phyloP scores from a whole-genome alignment of 53 echinoderm and acorn worm species.

The Hippasteria phrygiana region DNA sequence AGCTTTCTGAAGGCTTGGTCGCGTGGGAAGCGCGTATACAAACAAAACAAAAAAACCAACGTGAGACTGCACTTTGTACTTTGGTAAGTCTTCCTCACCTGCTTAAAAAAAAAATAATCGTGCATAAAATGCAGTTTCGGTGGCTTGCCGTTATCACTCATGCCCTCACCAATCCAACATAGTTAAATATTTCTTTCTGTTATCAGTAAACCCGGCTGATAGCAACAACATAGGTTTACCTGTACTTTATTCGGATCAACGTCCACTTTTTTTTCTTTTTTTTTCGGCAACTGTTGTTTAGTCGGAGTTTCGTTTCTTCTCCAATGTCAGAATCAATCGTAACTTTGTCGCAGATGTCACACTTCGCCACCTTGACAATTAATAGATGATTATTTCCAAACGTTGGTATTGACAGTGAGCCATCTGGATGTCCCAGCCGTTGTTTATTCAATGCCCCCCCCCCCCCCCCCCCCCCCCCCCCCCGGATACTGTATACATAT shows the following conservation, averaged over 20 bases:
- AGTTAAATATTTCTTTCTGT: not conserved
- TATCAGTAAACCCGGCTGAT: not conserved
- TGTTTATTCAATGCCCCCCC: slow-evolving; percentile 27
- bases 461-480: too few relatives aligned
- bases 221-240: not conserved
- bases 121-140: not conserved
- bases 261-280: not conserved
- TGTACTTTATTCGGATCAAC: slow-evolving; percentile 7
- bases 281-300: not conserved
- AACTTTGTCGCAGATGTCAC: slow-evolving; percentile 5
- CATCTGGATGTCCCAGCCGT: slow-evolving; percentile 12
- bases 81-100: too few relatives aligned
- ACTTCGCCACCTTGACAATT: slow-evolving; percentile 27
- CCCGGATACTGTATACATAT: too few relatives aligned
- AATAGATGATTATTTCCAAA: slow-evolving; percentile 42
- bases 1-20: too few relatives aligned
- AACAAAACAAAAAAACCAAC: too few relatives aligned
- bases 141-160: not conserved
- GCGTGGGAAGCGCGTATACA: too few relatives aligned
- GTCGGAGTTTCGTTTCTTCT: not conserved
- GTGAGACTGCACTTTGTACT: too few relatives aligned
- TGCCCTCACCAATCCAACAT: not conserved
- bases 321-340: slow-evolving; percentile 14
- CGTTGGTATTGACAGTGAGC: not conserved
- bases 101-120: too few relatives aligned